Base-by-base conservation (phyloP, 2,113 vertebrate genomes). In the Taurulus bubalis region DNA sequence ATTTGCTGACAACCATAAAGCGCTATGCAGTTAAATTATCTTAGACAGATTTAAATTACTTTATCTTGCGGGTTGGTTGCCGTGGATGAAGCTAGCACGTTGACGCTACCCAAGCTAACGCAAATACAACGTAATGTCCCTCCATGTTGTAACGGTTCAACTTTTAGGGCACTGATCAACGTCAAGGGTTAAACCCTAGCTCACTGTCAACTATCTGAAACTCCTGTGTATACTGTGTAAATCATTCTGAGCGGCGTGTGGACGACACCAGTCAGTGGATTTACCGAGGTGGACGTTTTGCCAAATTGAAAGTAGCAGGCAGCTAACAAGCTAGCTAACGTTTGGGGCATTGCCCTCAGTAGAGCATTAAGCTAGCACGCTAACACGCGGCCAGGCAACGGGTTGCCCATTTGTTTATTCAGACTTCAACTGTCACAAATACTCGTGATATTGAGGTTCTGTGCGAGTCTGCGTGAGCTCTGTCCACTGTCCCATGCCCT, bases 341-440 rank as follows among this genome's bases (percentile, higher is more conserved):
- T 28, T 6, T 24, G 24, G 30, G n/a, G 55, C 71, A 10, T 66
- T 72, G 69, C 10, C 74, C 42, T 59, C 62, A 15, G 66, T 22
- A 7, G 2, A 73, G 63, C 47, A 18, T 7, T 58, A 67, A 83
- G 79, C 85, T 89, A 89, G 55, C 69, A 76, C 24, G 89, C 87
- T 87, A 86, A 82, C 87, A 82, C 85, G 79, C 67, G 68, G 77
- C 85, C 16, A 32, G 40, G 32, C 8, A 9, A 65, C 9, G 64
- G 49, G 32, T 64, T 68, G 40, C 2, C 6, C 53, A 30, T 63
- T 24, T 34, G 2, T 38, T 34, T 5, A 45, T 47, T 28, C 45
- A 42, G 60, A 20, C 28, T 20, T 22, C 58, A 49, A 14, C 8
- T 30, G 20, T 8, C 42, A 15, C 20, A 1, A 32, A 58, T 18